Conservation (phyloP, 1,140 invertebrate genomes). For the Drosophila arizonae region DNA sequence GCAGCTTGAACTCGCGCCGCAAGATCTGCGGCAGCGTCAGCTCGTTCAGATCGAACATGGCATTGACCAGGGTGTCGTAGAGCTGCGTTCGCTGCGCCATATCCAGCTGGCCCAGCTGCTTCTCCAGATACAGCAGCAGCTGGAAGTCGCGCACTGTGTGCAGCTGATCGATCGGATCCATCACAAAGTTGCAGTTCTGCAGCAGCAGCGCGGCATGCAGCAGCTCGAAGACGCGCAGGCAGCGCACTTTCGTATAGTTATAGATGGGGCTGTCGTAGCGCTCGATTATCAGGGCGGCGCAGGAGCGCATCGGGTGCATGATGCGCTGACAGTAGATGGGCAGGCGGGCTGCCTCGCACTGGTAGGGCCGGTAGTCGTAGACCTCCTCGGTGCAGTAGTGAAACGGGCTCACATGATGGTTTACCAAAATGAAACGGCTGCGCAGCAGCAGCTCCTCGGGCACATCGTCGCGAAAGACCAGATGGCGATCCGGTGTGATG, state of each 20-base stretch:
- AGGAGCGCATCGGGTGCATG: constrained; percentile 88
- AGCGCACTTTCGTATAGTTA: constrained; percentile 17
- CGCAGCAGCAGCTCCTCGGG: constrained; percentile 82
- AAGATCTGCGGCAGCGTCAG: constrained; percentile 78
- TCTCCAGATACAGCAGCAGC: constrained; percentile 32
- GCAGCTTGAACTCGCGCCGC: constrained; percentile 84
- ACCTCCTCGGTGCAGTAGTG: constrained; percentile 85
- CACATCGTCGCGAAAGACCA: constrained; percentile 85
- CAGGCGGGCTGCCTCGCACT: constrained; percentile 82
- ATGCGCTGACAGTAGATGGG: constrained; percentile 72
- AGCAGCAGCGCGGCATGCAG: constrained; percentile 87
- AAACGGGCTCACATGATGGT: constrained; percentile 87
- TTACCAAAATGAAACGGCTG: constrained; percentile 87
- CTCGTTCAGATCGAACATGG: constrained; percentile 84
- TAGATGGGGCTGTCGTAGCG: constrained; percentile 55
- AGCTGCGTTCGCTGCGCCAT: constrained; percentile 65
- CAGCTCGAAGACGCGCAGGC: constrained; percentile 67
- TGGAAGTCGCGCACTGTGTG: constrained; percentile 74
- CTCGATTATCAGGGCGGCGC: constrained; percentile 85
- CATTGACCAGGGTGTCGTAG: constrained; percentile 84
- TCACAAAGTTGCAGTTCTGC: constrained; percentile 87
- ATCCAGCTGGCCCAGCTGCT: constrained; percentile 83
- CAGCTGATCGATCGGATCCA: constrained; percentile 84
- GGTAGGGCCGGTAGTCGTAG: constrained; percentile 89
- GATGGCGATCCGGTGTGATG: constrained; percentile 82